Conservation (phyloP, 2,888 invertebrate genomes). For the Catocala sponsa region DNA sequence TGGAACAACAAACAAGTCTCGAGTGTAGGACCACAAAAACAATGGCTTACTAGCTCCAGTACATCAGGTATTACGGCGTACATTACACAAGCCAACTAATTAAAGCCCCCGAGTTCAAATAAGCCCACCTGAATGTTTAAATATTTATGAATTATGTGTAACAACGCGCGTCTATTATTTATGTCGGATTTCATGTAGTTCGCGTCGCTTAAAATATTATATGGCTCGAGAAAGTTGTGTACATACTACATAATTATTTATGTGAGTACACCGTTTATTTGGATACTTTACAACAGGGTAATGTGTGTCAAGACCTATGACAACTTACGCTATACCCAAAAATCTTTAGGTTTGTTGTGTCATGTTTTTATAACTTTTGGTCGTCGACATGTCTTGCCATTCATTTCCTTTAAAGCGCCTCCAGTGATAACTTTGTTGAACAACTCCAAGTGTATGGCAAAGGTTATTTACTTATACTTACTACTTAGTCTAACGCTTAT, state of each 20-base stretch:
- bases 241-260: not conserved
- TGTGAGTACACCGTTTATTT: no score
- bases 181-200: slow-evolving; percentile 19
- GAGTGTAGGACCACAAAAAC: not conserved
- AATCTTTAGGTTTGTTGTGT: no score
- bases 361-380: no score
- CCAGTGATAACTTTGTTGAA: no score
- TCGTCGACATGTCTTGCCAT: no score
- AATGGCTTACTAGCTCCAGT: not conserved
- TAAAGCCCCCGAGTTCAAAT: slow-evolving; percentile 29
- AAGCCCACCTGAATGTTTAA: slow-evolving; percentile 27
- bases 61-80: slow-evolving; percentile 12
- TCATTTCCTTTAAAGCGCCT: no score
- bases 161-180: slow-evolving; percentile 26
- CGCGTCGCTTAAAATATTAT: slow-evolving; percentile 2
- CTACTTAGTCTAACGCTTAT: no score
- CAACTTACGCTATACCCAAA: no score
- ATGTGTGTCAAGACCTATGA: no score
- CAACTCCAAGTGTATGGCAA: no score
- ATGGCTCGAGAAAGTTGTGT: not conserved
- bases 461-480: no score
- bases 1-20: not conserved
- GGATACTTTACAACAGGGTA: no score
- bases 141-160: slow-evolving; percentile 40
- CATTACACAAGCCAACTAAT: slow-evolving; percentile 29